Percentiles rank a stretch among this genome's conserved stretches.
Evolutionary conservation across 1,140 invertebrate species (phyloP).

Genomic region (Drosophila pruinosa): DNA sequence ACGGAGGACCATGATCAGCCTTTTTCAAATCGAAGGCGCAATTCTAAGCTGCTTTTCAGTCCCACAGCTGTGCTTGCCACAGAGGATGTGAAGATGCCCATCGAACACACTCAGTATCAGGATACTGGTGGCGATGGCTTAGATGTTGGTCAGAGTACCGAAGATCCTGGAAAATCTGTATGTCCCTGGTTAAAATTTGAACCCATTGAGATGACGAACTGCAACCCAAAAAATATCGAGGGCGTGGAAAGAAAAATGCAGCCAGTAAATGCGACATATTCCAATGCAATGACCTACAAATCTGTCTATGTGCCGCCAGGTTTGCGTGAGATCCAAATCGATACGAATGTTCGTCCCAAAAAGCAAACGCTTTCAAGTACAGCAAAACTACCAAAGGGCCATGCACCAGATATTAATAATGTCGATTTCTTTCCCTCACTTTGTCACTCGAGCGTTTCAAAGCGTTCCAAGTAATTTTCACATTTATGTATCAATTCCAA

Average conservation of each 20-base stretch:
- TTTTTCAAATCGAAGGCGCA: slow-evolving; percentile 21
- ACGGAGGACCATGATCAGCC: slow-evolving; percentile 55
- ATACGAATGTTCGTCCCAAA: slow-evolving; percentile 10
- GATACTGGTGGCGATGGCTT: slow-evolving; percentile 57
- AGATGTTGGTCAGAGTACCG: slow-evolving; percentile 24
- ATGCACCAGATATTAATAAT: slow-evolving; percentile 62
- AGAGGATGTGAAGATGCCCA: not conserved
- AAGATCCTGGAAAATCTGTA: not conserved
- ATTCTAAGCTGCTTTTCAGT: slow-evolving; percentile 5
- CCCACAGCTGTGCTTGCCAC: not conserved
- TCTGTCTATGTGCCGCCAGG: slow-evolving; percentile 59
- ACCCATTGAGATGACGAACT: not conserved
- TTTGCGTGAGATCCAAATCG: slow-evolving; percentile 59
- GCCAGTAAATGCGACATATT: not conserved
- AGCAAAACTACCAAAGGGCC: slow-evolving; percentile 22
- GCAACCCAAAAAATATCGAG: not conserved
- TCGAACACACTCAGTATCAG: slow-evolving; percentile 14
- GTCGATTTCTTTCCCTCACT: slow-evolving; percentile 56
- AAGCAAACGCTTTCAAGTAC: slow-evolving; percentile 9
- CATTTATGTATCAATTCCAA: slow-evolving; percentile 12
- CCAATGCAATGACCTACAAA: slow-evolving; percentile 3
- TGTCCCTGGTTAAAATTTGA: slow-evolving; percentile 58
- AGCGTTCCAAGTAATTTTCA: slow-evolving; percentile 52
- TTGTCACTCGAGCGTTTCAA: slow-evolving; percentile 14
- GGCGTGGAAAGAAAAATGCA: not conserved